phyloP scores from a whole-genome alignment of 2,113 vertebrate genomes.

The Syrrhaptes paradoxus region DNA sequence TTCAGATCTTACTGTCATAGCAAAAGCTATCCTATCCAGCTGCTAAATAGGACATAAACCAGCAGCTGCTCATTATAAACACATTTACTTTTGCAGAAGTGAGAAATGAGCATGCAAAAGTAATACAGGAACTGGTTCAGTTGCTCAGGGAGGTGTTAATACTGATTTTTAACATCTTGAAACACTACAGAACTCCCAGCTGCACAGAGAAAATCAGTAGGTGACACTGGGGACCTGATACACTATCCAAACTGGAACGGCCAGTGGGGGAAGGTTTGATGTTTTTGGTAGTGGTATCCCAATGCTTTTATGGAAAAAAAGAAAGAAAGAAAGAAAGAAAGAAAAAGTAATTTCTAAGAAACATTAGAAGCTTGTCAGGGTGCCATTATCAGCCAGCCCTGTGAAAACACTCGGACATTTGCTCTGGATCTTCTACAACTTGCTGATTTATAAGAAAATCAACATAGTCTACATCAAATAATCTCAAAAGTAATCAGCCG shows the following conservation, averaged over 20 bases:
- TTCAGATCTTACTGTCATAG: neutral
- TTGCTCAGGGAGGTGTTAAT: neutral
- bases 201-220: neutral
- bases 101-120: neutral
- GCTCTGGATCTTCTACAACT: neutral
- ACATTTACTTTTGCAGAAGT: neutral
- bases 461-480: neutral
- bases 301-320: neutral
- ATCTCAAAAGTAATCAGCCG: neutral
- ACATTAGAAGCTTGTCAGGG: neutral
- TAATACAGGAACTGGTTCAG: neutral
- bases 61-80: slow-evolving; percentile 14
- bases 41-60: neutral
- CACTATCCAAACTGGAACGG: neutral
- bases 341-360: neutral
- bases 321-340: neutral
- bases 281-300: neutral
- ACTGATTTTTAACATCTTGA: neutral
- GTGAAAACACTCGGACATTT: neutral
- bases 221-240: neutral
- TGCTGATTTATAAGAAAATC: neutral
- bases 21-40: neutral
- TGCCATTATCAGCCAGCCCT: neutral
- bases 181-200: neutral
- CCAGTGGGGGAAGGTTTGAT: neutral